Percentiles rank a stretch among this genome's conserved stretches.
phyloP scores from a whole-genome alignment of 2,797 vertebrate genomes.

The Microtus californicus region DNA sequence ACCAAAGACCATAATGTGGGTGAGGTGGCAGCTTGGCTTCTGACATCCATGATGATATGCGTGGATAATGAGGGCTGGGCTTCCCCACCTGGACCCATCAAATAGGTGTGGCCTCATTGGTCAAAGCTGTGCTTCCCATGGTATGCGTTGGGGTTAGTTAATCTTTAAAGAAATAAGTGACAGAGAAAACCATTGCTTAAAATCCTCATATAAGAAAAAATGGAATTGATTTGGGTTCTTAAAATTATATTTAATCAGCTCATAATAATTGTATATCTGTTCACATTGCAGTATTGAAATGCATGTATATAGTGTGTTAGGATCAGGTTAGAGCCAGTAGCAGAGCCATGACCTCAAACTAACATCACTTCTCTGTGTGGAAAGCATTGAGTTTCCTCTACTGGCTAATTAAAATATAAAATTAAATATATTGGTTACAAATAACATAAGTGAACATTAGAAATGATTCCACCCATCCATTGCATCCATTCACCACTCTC shows the following conservation, averaged over 20 bases:
- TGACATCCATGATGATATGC: fast-evolving
- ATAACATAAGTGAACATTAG: neutral
- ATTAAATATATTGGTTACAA: neutral
- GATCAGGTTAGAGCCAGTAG: neutral
- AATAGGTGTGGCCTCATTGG: no score
- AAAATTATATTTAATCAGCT: neutral
- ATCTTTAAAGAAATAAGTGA: conserved; percentile 38
- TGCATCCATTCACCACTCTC: neutral
- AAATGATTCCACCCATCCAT: neutral
- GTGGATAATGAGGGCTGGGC: fast-evolving
- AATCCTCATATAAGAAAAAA: neutral
- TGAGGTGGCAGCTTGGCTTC: neutral
- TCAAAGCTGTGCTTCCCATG: neutral
- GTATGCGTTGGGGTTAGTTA: neutral
- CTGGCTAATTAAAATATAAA: neutral
- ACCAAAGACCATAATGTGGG: neutral
- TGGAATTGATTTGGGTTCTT: neutral
- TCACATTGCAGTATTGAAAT: neutral
- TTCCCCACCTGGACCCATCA: neutral
- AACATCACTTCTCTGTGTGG: neutral
- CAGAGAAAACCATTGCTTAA: conserved; percentile 30
- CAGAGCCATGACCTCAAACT: neutral
- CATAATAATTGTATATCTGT: neutral
- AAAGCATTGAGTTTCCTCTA: neutral
- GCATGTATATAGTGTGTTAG: neutral